Evolutionary conservation across 2,888 invertebrate genomes (phyloP).

Genomic region (Plagiodera versicolora): DNA sequence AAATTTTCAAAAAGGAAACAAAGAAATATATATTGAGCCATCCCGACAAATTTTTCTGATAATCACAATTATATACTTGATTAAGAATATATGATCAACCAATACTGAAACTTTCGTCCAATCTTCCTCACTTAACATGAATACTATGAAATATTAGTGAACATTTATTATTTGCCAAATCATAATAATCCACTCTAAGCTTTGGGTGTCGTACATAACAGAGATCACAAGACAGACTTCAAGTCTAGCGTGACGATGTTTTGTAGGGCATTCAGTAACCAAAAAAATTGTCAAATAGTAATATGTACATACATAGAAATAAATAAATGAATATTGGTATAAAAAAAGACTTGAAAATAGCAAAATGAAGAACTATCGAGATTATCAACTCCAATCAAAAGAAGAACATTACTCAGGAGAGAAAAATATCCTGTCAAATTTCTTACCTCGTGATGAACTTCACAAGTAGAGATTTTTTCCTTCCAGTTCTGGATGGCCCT

Average conservation of each 20-base stretch:
- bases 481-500: no score
- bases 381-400: no score
- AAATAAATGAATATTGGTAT: no score
- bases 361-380: no score
- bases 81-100: neutral
- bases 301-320: no score
- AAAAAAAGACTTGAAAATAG: no score
- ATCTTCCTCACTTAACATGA: neutral
- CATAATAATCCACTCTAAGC: neutral
- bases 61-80: neutral
- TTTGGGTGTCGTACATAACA: neutral
- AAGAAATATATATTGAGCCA: conserved; percentile 1
- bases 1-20: neutral
- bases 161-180: neutral
- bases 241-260: neutral
- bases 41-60: neutral
- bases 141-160: neutral
- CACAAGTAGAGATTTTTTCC: no score
- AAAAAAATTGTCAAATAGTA: neutral
- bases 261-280: neutral
- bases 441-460: no score
- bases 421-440: no score
- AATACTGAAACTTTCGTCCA: neutral
- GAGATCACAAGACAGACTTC: neutral
- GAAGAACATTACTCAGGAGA: no score